phyloP scores from a whole-genome alignment of 1,140 invertebrate genomes.

The Diplogasteroides magnus region DNA sequence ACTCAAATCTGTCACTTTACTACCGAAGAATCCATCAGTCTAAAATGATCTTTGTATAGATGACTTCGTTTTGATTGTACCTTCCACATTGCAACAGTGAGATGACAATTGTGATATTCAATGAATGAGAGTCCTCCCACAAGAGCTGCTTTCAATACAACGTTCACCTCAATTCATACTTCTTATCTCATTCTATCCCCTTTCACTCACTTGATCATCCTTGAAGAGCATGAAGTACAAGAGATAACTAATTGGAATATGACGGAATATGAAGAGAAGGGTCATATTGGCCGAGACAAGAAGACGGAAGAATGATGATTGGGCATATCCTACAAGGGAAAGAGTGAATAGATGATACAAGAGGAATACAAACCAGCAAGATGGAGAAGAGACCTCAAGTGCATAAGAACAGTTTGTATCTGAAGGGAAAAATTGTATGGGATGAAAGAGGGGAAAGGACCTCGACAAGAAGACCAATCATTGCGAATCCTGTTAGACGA shows the following conservation, averaged over 20 bases:
- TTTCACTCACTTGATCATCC: conserved; percentile 17
- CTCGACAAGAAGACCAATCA: conserved; percentile 26
- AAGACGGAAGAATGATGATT: conserved; percentile 7
- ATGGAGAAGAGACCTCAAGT: conserved; percentile 22
- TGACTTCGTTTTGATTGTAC: no score
- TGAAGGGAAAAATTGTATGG: background rate
- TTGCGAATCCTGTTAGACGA: conserved; percentile 20
- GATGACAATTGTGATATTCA: conserved; percentile 28
- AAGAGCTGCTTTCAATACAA: conserved; percentile 16
- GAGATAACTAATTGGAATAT: conserved; percentile 19
- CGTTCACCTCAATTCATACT: background rate
- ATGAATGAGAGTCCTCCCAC: conserved; percentile 22
- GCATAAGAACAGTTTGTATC: conserved; percentile 25
- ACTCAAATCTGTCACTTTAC: background rate
- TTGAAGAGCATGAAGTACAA: conserved; percentile 17
- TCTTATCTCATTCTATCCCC: background rate
- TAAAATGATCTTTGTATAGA: no score
- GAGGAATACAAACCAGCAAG: no score
- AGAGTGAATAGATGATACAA: no score
- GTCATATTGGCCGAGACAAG: conserved; percentile 29
- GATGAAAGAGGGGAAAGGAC: background rate
- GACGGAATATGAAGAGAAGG: conserved; percentile 26
- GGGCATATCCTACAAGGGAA: background rate
- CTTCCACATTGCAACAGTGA: conserved; percentile 17
- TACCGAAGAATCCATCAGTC: background rate